Base-by-base conservation (phyloP, 2,888 invertebrate species). In the Helicoverpa assulta region DNA sequence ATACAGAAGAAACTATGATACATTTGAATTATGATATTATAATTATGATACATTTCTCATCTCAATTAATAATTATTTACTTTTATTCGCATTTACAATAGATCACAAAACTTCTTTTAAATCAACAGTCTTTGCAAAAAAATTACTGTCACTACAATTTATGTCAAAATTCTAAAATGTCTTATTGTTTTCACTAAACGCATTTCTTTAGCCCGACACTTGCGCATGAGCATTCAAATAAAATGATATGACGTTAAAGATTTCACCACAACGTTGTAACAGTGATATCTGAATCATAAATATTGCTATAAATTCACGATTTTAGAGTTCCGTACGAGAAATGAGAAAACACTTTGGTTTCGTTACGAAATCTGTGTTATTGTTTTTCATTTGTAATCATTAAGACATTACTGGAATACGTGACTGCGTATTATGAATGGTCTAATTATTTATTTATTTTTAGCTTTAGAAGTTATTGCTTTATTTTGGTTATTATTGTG, bases 191-290 rank as follows among this genome's bases (percentile, higher is more conserved):
- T 78, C 50, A 61, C 73, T 78, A 16, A 56, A 64, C 59, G 21
- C 58, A 57, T 62, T 77, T 47, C 54, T 72, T 73, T 61, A n/a
- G 60, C 29, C 19, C 16, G 55, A 40, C 43, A 29, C 78, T 60
- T 73, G 60, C 67, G 53, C 51, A 62, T 56, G 33, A 73, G 60
- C 75, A 72, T 79, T 72, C 64, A 66, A 73, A 80, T 74, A 70
- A 76, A 78, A 70, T 80, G 50, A 74, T 70, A 79, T 75, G 73
- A 71, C 64, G 73, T 75, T 71, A 70, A 67, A 76, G 81, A 83
- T 86, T 85, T 85, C 84, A 77, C 86, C 70, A 67, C 66, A 63
- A 55, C 71, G 54, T 59, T 70, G 71, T 77, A 68, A 70, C 72
- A 67, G 70, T 62, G 73, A 71, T 75, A 78, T 62, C 50, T 18